Base-by-base conservation (phyloP, 2,888 invertebrate species). In the Gortyna flavago region DNA sequence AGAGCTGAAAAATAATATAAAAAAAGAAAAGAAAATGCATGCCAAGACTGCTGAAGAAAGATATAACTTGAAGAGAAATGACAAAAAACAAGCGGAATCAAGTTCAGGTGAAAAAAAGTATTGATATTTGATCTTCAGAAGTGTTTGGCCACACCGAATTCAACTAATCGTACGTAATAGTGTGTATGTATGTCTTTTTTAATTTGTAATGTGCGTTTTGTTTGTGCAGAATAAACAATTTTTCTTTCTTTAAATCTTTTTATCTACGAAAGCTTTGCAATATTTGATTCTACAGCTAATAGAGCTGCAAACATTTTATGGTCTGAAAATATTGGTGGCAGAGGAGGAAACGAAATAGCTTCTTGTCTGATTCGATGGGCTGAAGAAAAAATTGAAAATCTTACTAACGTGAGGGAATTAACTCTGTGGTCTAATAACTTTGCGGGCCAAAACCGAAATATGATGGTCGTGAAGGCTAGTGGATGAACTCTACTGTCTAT, bases 71-170 rank as follows among this genome's bases (percentile, higher is more conserved):
- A 67, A 67, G 29, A 67, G 29, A 67, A n/a, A n/a, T 67, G 67
- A 48, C 29, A 67, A 62, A 62, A 21, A 62, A 62, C 35, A 62
- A 5, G 62, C 62, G 32, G 8, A 61, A 61, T 18, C 21, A 21
- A 62, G 32, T 62, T 62, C 62, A 21, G 62, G 62, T 21, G 25
- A 62, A 62, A 62, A 35, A 67, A 76, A 73, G 72, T 79, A 35
- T 74, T 80, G 65, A 81, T 78, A 73, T 72, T 84, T 72, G 81
- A 81, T 65, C 68, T 84, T 67, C 84, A 82, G 57, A 84, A 81
- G 64, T 81, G 81, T 76, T 57, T 81, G 79, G 72, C 79, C 41
- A 81, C 84, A 75, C 79, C 81, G 16, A 77, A 77, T 67, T 77
- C 81, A 62, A 81, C 75, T 29, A 83, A 80, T 77, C 59, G 65